Evolutionary conservation across 2,888 invertebrate genomes (phyloP).

Genomic region (Drosophila paucipuncta): DNA sequence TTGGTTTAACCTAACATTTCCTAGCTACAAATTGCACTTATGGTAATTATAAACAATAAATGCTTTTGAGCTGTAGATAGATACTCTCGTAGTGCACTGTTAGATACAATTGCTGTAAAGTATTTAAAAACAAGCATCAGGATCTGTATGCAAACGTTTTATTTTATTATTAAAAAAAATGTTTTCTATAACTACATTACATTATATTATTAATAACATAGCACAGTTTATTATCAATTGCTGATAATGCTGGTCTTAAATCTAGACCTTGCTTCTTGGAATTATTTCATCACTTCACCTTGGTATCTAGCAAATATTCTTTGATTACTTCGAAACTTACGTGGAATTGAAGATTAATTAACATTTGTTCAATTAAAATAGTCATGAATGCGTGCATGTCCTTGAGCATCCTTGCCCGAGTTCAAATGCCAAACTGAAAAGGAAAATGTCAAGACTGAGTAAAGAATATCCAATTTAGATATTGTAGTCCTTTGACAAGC

Average conservation of each 20-base stretch:
- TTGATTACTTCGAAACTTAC: too few species aligned
- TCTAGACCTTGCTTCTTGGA: neutral
- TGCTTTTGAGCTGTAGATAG: neutral
- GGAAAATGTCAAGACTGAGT: constrained; percentile 23
- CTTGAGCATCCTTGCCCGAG: constrained; percentile 1
- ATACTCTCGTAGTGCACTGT: neutral
- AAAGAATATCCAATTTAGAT: constrained; percentile 51
- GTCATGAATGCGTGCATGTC: neutral
- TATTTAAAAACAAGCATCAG: neutral
- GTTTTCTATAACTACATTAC: too few species aligned
- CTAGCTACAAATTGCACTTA: constrained; percentile 18
- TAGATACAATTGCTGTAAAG: neutral
- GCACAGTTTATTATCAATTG: neutral
- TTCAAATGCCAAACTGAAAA: constrained; percentile 25
- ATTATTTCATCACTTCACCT: neutral
- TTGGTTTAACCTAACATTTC: neutral
- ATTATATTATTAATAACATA: too few species aligned
- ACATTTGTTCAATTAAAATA: neutral
- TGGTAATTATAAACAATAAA: constrained; percentile 11
- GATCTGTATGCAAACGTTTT: too few species aligned
- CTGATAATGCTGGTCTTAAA: neutral
- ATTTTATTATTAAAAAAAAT: too few species aligned
- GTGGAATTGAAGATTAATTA: neutral
- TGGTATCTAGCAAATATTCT: neutral
- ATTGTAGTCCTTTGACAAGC: constrained; percentile 40